Conservation (phyloP, 2,113 vertebrate species). For the Passer domesticus region DNA sequence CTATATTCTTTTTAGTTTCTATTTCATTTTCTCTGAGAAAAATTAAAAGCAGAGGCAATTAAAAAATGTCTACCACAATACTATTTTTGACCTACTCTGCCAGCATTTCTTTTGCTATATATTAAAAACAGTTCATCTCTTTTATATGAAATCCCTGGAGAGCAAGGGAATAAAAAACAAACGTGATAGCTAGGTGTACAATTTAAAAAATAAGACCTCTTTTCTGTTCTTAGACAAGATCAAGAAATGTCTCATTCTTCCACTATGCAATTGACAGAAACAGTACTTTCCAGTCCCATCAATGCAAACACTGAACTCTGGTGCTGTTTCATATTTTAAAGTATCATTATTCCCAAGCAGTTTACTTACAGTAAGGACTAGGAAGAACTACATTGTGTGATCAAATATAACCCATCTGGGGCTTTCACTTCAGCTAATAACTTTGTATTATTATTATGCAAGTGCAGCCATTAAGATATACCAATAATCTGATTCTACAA, state of each 20-base stretch:
- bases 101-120: neutral
- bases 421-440: neutral
- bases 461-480: neutral
- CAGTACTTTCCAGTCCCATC: neutral
- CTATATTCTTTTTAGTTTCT: neutral
- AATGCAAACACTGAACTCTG: neutral
- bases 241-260: neutral
- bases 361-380: neutral
- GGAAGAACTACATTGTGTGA: neutral
- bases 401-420: neutral
- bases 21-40: neutral
- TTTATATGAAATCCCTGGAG: neutral
- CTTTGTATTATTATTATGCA: neutral
- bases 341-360: neutral
- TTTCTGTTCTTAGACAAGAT: neutral
- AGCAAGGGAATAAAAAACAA: neutral
- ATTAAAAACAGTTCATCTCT: neutral
- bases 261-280: neutral
- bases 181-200: neutral
- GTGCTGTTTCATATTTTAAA: neutral
- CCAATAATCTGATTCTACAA: neutral
- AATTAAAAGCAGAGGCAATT: neutral
- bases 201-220: neutral
- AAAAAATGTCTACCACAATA: neutral
- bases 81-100: neutral